phyloP scores from a whole-genome alignment of 2,888 invertebrate species.

The Chymomyza amoena region DNA sequence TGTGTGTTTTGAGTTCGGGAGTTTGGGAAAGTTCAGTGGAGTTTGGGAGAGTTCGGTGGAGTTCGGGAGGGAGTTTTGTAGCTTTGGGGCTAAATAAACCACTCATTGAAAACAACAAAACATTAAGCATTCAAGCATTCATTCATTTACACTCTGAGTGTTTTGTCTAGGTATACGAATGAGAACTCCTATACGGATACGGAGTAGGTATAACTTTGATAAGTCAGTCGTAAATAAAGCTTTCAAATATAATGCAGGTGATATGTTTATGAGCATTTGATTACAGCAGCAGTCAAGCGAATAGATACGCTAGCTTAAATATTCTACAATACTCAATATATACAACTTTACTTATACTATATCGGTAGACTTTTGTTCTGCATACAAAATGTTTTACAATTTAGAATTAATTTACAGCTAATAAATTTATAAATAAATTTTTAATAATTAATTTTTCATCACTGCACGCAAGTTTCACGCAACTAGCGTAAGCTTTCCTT shows the following conservation, averaged over 20 bases:
- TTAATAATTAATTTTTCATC: too few species aligned
- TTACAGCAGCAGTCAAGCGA: neutral
- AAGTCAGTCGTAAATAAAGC: neutral
- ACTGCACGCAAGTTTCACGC: too few species aligned
- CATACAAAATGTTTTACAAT: too few species aligned
- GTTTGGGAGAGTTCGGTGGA: neutral
- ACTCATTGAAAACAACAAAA: neutral
- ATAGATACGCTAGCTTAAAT: too few species aligned
- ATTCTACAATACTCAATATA: neutral
- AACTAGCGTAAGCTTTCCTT: too few species aligned
- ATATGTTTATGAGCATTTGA: neutral
- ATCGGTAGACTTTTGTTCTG: too few species aligned
- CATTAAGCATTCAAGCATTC: neutral
- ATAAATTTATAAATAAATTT: too few species aligned
- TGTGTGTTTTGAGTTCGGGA: neutral
- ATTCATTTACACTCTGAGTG: neutral
- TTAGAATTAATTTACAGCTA: too few species aligned
- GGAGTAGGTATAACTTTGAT: neutral
- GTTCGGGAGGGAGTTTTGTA: neutral
- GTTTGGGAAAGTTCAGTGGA: neutral
- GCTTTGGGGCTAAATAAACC: neutral
- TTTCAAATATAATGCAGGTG: neutral
- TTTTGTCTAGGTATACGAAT: neutral
- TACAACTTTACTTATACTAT: too few species aligned
- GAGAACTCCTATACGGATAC: too few species aligned